Conservation (phyloP, 1,140 invertebrate species). For the Galleria mellonella region DNA sequence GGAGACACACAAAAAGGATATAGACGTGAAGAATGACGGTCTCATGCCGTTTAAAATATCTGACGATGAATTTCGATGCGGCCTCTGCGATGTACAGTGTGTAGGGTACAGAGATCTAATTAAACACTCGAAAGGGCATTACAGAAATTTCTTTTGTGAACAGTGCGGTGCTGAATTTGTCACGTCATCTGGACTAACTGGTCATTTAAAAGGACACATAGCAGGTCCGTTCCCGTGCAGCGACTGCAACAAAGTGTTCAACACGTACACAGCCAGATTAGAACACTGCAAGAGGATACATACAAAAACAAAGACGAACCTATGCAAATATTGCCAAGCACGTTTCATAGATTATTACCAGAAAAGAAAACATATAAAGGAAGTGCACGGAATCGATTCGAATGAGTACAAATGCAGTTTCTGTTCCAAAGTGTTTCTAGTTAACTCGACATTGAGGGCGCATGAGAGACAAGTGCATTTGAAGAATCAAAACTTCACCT, state of each 20-base stretch:
- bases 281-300: constrained; percentile 16
- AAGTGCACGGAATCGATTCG: constrained; percentile 18
- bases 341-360: constrained; percentile 21
- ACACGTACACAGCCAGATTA: constrained; percentile 11
- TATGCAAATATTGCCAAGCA: constrained; percentile 27
- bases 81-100: constrained; percentile 12
- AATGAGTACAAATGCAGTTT: constrained; percentile 19
- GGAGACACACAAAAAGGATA: not conserved
- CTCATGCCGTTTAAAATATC: constrained; percentile 22
- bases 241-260: constrained; percentile 24
- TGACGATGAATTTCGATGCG: constrained; percentile 14
- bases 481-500: constrained; percentile 20
- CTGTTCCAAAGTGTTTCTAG: constrained; percentile 20
- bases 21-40: not conserved
- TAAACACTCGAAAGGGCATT: constrained; percentile 34
- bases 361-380: constrained; percentile 23
- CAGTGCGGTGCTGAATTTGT: constrained; percentile 30
- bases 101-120: constrained; percentile 23
- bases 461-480: constrained; percentile 28
- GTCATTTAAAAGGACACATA: constrained; percentile 17
- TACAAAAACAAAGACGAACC: constrained; percentile 17
- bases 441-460: constrained; percentile 5
- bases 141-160: constrained; percentile 31
- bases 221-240: constrained; percentile 19
- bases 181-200: constrained; percentile 6